Base-by-base conservation (phyloP, 2,797 vertebrate species). In the Cichlasoma orientale region DNA sequence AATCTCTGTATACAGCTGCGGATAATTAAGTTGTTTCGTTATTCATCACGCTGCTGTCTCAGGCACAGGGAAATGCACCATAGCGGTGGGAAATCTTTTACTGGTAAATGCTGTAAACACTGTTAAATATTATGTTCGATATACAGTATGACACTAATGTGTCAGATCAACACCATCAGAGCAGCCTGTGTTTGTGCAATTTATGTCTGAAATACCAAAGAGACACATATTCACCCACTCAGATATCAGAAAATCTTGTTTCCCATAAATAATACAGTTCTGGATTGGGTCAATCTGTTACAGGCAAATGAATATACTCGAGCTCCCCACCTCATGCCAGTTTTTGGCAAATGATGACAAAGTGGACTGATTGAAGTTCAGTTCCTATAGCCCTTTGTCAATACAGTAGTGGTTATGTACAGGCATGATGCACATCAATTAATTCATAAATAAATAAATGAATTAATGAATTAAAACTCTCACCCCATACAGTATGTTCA, bases 11-110 rank as follows among this genome's bases (percentile, higher is more conserved):
- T 56, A 52, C 50, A 80, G 56, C 72, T 54, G 50, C 53, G 50
- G 58, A 66, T 87, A 86, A 89, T 87, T 78, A 79, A 27, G 54
- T 78, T 52, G 18, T 73, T 87, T 75, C 16, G 84, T 87, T 77
- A 75, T 54, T 85, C 55, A 75, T 6, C 55, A 50, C 63, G 56
- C 54, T 59, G 29, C 66, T 61, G 63, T 86, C 44, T 85, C 16
- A 16, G 29, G 41, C 18, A 1, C 66, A 41, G 55, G 36, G n/a
- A 74, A 82, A 78, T 63, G 38, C 27, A 52, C 33, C 21, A 59
- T 54, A 71, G 56, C 61, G 56, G 23, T 12, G 33, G 23, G 68
- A 53, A 31, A 61, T 71, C 1, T 71, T 80, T 82, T 56, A 72
- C 33, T 79, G 27, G 29, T 56, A 83, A 79, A 86, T 73, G 33